A percentile compares a stretch with the other conserved stretches of the same genome.
phyloP scores from a whole-genome alignment of 2,888 invertebrate genomes.

The Lepetodrilus schrolli region DNA sequence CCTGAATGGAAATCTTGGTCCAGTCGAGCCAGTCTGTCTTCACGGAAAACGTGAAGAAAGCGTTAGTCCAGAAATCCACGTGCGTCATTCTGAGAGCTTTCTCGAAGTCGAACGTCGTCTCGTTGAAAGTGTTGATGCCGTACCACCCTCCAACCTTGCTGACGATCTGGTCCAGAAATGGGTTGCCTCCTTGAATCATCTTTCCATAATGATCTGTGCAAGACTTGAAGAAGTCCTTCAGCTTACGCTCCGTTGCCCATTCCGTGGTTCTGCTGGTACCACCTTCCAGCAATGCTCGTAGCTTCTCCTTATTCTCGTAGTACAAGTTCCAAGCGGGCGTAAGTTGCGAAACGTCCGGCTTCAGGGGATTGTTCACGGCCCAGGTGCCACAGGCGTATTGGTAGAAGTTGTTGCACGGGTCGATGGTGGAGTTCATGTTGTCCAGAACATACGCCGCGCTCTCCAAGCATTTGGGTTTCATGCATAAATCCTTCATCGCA shows the following conservation, averaged over 20 bases:
- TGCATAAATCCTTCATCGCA: constrained; percentile 42
- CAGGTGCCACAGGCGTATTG: constrained; percentile 77
- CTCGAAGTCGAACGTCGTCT: constrained; percentile 46
- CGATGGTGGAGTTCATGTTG: constrained; percentile 57
- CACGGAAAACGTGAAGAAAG: constrained; percentile 58
- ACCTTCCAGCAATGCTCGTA: constrained; percentile 49
- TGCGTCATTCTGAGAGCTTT: constrained; percentile 51
- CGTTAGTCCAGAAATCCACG: constrained; percentile 64
- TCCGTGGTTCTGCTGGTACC: constrained; percentile 42
- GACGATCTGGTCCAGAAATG: constrained; percentile 55
- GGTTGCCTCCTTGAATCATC: constrained; percentile 51
- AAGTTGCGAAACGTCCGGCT: constrained; percentile 47
- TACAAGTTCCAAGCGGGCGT: constrained; percentile 55
- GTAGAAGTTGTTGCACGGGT: constrained; percentile 77
- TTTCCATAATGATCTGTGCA: constrained; percentile 75
- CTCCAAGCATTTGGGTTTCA: constrained; percentile 55
- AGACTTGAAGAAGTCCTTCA: constrained; percentile 79
- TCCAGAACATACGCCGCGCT: constrained; percentile 53
- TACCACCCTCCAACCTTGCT: constrained; percentile 61
- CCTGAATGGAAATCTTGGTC: constrained; percentile 53
- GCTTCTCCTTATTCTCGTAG: constrained; percentile 57
- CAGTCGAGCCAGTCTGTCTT: constrained; percentile 49
- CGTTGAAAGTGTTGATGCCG: constrained; percentile 49
- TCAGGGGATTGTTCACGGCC: constrained; percentile 68
- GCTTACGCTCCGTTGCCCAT: constrained; percentile 77